phyloP scores from a whole-genome alignment of 2,888 invertebrate species.

The Tanypteryx hageni region DNA sequence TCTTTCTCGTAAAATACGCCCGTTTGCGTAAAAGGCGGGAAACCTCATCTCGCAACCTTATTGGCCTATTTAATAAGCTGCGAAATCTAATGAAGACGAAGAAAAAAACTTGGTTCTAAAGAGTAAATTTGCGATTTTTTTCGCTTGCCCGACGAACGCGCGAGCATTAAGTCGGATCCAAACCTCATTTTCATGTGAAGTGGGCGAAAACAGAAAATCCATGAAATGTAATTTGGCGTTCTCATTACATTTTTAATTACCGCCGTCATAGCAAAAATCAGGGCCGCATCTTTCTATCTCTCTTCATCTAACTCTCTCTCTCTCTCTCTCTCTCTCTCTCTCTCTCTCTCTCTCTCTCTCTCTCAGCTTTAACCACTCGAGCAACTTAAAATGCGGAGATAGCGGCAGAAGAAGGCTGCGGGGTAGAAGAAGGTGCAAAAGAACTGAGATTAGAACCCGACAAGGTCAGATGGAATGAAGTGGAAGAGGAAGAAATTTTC shows the following conservation, averaged over 20 bases:
- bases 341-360: too few species aligned
- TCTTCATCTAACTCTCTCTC: too few species aligned
- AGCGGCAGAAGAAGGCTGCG: too few species aligned
- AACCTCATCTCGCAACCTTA: neutral
- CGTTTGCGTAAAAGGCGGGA: neutral
- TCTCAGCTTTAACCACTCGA: too few species aligned
- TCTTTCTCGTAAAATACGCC: neutral
- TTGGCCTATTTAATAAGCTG: neutral
- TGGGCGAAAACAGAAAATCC: neutral
- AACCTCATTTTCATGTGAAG: constrained; percentile 5
- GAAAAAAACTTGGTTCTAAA: neutral
- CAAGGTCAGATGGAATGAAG: neutral
- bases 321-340: neutral
- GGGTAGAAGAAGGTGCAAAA: too few species aligned
- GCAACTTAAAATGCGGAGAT: too few species aligned
- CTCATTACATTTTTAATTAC: constrained; percentile 52
- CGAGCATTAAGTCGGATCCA: constrained; percentile 14
- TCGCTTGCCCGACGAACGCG: neutral
- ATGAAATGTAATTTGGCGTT: constrained; percentile 47
- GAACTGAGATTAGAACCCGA: too few species aligned
- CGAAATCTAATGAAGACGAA: constrained; percentile 29
- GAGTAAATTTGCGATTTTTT: neutral
- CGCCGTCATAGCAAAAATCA: neutral
- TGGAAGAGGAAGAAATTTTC: neutral
- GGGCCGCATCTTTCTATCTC: neutral